phyloP scores from a whole-genome alignment of 1,140 invertebrate genomes.

The Caenorhabditis briggsae region DNA sequence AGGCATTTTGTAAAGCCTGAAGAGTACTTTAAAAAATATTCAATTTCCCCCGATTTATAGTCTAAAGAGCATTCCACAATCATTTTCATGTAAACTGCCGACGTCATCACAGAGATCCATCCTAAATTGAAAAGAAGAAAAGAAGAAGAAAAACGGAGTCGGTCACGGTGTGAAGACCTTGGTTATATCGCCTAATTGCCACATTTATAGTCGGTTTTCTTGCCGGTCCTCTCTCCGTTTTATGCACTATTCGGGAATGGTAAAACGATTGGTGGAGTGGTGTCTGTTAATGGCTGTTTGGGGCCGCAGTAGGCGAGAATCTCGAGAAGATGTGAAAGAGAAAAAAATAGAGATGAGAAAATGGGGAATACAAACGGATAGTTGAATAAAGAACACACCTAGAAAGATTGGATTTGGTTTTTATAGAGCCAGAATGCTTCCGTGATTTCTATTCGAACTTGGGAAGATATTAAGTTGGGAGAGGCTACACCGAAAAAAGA shows the following conservation, averaged over 20 bases:
- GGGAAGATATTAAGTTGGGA: too few relatives aligned
- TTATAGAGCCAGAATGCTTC: too few relatives aligned
- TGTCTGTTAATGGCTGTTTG: constrained; percentile 22
- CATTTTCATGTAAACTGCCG: too few relatives aligned
- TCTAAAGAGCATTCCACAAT: too few relatives aligned
- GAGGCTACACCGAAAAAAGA: too few relatives aligned
- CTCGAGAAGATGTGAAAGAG: constrained; percentile 13
- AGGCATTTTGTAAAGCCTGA: too few relatives aligned
- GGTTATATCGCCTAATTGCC: constrained; percentile 48
- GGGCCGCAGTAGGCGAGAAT: constrained; percentile 39
- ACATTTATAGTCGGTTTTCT: constrained; percentile 37
- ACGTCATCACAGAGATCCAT: too few relatives aligned
- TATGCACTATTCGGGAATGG: background rate
- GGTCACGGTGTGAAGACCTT: constrained; percentile 47
- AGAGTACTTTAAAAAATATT: too few relatives aligned
- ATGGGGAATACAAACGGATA: background rate
- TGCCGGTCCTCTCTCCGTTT: background rate
- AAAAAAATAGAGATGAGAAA: background rate
- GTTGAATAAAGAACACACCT: too few relatives aligned
- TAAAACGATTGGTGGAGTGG: constrained; percentile 2
- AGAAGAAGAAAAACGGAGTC: background rate
- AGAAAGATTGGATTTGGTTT: too few relatives aligned
- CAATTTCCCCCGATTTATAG: too few relatives aligned
- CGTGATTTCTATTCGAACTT: too few relatives aligned
- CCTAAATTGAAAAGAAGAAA: background rate